Base-by-base conservation (phyloP, 2,888 invertebrate genomes). In the Dicyrtoma fusca region DNA sequence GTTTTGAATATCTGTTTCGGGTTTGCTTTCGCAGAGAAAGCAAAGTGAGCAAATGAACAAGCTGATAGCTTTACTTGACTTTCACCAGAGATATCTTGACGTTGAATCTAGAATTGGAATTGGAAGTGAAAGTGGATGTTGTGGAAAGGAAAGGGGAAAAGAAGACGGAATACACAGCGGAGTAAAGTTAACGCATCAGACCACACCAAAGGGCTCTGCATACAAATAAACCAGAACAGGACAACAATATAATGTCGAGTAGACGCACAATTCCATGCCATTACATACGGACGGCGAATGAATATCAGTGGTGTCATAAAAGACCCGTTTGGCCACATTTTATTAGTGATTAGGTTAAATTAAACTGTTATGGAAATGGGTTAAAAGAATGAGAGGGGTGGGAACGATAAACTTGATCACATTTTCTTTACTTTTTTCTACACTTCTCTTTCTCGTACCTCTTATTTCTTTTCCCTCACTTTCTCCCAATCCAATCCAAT, bases 301-400 rank as follows among this genome's bases (percentile, higher is more conserved):
- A 55, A 55, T 25, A 55, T 23, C 47, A 63, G 47, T 19, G 57
- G 66, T 66, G 66, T 66, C 66, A 66, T 66, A 66, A 66, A 66
- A 66, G 66, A 42, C 19, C 66, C 57, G 53, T 53, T 66, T 66
- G 17, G 34, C 66, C 66, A 66, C 66, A 66, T 66, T 66, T 66
- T 66, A 66, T 53, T 55, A 66, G 66, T 66, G 66, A 66, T 66
- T 66, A 66, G 66, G 42, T 53, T 66, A 66, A 66, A 66, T 66
- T 66, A 66, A 66, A 66, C 53, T 66, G 66, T 66, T 66, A 66
- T 66, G 66, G 66, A 66, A 66, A 66, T 66, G 53, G 66, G n/a
- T 53, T 55, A 51, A 63, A 64, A 64, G 64, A 49, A 64, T 64
- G 49, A 49, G 49, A 66, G 66, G 21, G 66, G 51, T 10, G 66